phyloP scores from a whole-genome alignment of 2,888 invertebrate species.

The Caenorhabditis becei region DNA sequence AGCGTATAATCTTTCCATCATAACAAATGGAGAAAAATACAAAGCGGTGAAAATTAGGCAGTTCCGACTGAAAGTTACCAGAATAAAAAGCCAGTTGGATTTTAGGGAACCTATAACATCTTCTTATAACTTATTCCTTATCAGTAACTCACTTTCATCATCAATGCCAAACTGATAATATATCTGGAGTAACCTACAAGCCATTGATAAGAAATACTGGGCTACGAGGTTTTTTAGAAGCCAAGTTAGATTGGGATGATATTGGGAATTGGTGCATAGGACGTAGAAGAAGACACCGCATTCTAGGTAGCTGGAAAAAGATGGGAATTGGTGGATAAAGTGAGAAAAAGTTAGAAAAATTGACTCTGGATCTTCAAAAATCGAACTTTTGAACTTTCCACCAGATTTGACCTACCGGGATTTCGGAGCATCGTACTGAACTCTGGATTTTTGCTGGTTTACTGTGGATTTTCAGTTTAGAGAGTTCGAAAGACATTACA shows the following conservation, averaged over 20 bases:
- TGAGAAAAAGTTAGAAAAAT: too few relatives aligned
- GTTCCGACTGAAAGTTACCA: conserved; percentile 55
- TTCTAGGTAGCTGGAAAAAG: conserved; percentile 62
- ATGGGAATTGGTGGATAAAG: neutral
- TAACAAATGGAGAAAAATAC: conserved; percentile 64
- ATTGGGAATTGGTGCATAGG: conserved; percentile 62
- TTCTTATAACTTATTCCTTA: too few relatives aligned
- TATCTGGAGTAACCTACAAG: conserved; percentile 61
- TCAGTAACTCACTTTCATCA: conserved; percentile 46
- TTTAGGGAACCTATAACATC: conserved; percentile 29
- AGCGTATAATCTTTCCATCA: conserved; percentile 63
- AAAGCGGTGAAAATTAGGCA: conserved; percentile 63
- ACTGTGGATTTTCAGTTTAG: too few relatives aligned
- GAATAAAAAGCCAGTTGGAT: conserved; percentile 49
- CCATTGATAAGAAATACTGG: conserved; percentile 66
- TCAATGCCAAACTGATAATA: conserved; percentile 57
- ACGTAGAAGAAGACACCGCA: conserved; percentile 63
- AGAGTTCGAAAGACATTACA: too few relatives aligned
- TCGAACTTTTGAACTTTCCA: too few relatives aligned
- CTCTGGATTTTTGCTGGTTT: too few relatives aligned
- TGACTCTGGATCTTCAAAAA: too few relatives aligned
- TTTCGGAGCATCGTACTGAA: too few relatives aligned
- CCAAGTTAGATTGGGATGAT: conserved; percentile 63
- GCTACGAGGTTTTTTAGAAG: conserved; percentile 62
- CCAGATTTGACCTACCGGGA: too few relatives aligned